Evolutionary conservation across 2,113 vertebrate species (phyloP), one percentile per base, ranked within the genome.

Genomic region (Tricholaema leucomelas): DNA sequence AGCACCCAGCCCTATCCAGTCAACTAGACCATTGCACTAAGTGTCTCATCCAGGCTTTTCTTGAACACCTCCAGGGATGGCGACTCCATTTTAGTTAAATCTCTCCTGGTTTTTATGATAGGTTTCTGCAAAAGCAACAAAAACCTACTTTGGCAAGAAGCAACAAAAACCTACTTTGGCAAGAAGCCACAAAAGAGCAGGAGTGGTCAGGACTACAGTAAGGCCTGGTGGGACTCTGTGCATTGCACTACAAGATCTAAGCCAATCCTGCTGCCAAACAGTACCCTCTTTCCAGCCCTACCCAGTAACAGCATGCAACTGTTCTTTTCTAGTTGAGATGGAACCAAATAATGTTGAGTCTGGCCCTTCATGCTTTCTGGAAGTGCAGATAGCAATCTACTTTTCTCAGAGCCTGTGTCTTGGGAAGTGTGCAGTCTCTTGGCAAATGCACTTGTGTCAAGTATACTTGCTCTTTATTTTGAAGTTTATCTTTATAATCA

Each of bases 161-260:
- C 20, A 18, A 2, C 0, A 0, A 10, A 50, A 65, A n/a, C 4
- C 16, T 50, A 23, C 42, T 78, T 77, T 38, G 88, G 21, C 18
- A 30, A 58, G n/a, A 61, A 30, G 18, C 20, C 21, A 2, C 0
- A 0, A 10, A 50, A 65, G 5, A 67, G 19, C n/a, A 63, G 69
- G 24, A 50, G 30, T 12, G n/a, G 10, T 40, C 52, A 71, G 44
- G 36, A 36, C 10, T 19, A 14, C n/a, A 78, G 12, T 30, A n/a
- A 52, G 12, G 18, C 28, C 7, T 18, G n/a, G 42, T 31, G 28
- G 31, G 54, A 52, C 33, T 46, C 64, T 58, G 28, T 11, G 21
- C 2, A 1, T n/a, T 21, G 66, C 19, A 18, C 14, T 61, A 31
- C n/a, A 15, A 48, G 15, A 42, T 50, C 38, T n/a, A 33, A 18